Evolutionary conservation across 2,888 invertebrate species (phyloP), one percentile per base, ranked within the genome.

Genomic region (Macaria notata): DNA sequence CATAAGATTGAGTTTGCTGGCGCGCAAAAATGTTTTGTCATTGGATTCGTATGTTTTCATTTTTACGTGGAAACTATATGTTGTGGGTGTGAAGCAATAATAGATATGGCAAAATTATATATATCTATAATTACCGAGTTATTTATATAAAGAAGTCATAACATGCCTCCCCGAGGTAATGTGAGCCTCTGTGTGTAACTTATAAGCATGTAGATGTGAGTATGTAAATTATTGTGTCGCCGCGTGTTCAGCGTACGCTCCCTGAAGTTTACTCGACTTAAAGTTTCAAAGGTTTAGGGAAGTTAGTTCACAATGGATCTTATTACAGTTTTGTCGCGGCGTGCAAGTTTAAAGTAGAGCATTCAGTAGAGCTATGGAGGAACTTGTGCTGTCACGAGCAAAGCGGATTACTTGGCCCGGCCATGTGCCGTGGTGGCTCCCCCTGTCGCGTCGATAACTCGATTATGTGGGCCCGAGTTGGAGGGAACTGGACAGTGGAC

Each of bases 291-390:
- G 72, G 69, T 66, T 75, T 68, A 71, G 68, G 61, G 68, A 74
- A 78, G 72, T 75, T 77, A 66, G 62, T 67, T 70, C 66, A 72
- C 71, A 76, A 75, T 72, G 76, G 76, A 78, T 80, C 80, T 75
- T 79, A 80, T 82, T 81, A 82, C 76, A 79, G 75, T 79, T 81
- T 83, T 77, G 81, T 81, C 73, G 73, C 70, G 72, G 72, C 71
- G 76, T 78, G 75, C 73, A 80, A 85, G 76, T 83, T 84, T 81
- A 75, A 79, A 83, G 79, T 74, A 75, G 72, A 74, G 72, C 78
- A 77, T 79, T 74, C 66, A 69, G 73, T 75, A 78, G 80, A 82
- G 79, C 77, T 79, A 82, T 84, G 81, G 79, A 70, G 74, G 75
- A 84, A 86, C 82, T 84, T 86, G 69, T 63, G 70, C 71, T 76